Evolutionary conservation across 2,113 vertebrate species (phyloP).

Genomic region (Taurulus bubalis): DNA sequence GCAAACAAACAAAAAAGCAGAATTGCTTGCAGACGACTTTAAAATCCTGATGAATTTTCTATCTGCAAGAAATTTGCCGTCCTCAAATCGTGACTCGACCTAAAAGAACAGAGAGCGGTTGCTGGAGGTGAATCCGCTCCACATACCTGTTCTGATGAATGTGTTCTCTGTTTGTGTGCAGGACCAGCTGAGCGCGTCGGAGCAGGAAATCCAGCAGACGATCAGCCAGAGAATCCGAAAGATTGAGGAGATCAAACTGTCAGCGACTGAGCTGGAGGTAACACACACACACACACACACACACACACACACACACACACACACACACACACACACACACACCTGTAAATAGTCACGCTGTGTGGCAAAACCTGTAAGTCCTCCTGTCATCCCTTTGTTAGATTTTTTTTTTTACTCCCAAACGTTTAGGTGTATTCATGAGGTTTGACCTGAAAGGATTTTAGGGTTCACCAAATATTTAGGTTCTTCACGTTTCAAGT

Average conservation of each 20-base stretch:
- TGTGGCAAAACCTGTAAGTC: constrained; percentile 12
- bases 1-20: no score
- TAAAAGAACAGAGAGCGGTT: no score
- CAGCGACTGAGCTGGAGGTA: constrained; percentile 62
- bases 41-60: no score
- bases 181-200: constrained; percentile 57
- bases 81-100: no score
- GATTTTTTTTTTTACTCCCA: not conserved
- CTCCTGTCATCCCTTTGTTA: not conserved
- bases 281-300: not conserved
- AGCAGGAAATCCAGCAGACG: constrained; percentile 75
- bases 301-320: not conserved
- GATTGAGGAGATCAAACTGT: constrained; percentile 73
- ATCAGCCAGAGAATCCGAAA: constrained; percentile 72
- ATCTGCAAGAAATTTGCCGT: no score
- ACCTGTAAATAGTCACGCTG: not conserved
- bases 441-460: no score
- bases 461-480: no score
- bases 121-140: no score
- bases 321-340: not conserved
- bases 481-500: no score
- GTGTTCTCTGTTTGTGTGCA: constrained; percentile 33
- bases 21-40: no score
- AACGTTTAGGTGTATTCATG: no score
- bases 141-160: no score